Percentiles rank a stretch among this genome's conserved stretches.
Conservation (phyloP, 2,797 vertebrate species). For the Cossypha heuglini region DNA sequence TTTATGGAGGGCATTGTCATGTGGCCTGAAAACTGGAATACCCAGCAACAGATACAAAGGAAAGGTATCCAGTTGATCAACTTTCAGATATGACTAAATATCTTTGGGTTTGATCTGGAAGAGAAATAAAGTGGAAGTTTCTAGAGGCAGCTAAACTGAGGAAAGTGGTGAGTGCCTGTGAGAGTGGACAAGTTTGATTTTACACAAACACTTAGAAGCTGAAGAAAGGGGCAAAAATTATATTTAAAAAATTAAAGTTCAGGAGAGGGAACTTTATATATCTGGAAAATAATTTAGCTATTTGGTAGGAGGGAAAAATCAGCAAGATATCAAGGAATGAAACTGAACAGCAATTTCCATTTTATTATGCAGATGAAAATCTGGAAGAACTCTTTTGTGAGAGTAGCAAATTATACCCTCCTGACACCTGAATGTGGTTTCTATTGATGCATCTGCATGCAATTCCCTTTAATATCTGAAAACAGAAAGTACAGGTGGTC, state of each 20-base stretch:
- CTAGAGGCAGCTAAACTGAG: background rate
- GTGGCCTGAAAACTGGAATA: background rate
- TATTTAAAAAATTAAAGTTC: background rate
- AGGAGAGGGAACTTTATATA: background rate
- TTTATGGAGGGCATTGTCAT: background rate
- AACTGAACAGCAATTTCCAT: conserved; percentile 30
- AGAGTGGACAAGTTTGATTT: background rate
- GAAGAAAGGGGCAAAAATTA: background rate
- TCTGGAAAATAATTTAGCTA: conserved; percentile 17
- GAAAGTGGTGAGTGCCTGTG: background rate
- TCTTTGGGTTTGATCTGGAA: background rate
- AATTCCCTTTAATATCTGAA: background rate
- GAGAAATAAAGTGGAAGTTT: background rate
- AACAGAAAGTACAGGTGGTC: background rate
- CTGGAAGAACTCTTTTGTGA: background rate
- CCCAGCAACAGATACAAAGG: background rate
- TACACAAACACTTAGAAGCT: background rate
- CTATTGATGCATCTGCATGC: background rate
- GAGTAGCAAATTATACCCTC: conserved; percentile 33
- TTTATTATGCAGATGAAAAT: conserved; percentile 37
- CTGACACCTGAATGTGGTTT: background rate
- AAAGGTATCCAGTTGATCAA: background rate
- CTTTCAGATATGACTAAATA: background rate
- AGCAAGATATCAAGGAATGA: conserved; percentile 3
- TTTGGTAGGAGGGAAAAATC: conserved; percentile 7